Percentiles rank a stretch among this genome's conserved stretches.
Conservation (phyloP, 2,888 invertebrate species). For the Steromphala cineraria region DNA sequence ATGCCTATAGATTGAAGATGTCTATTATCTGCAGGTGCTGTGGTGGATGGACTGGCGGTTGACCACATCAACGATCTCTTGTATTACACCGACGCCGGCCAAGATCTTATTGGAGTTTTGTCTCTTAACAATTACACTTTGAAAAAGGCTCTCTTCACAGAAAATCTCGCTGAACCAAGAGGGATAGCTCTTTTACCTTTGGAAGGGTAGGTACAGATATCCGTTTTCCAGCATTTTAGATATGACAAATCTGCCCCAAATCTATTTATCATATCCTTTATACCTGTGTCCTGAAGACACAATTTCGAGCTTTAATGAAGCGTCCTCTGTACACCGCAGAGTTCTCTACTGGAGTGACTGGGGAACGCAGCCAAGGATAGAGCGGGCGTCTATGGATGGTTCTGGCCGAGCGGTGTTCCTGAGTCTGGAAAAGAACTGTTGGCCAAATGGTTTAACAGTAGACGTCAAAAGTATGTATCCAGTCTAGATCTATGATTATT, state of each 20-base stretch:
- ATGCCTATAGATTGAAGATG: not conserved
- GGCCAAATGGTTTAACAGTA: conserved; percentile 92
- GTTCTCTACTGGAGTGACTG: conserved; percentile 85
- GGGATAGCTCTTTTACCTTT: conserved; percentile 62
- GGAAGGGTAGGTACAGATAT: not conserved
- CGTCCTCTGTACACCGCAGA: conserved; percentile 51
- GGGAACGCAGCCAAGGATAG: conserved; percentile 85
- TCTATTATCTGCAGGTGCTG: conserved; percentile 51
- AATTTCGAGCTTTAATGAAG: not conserved
- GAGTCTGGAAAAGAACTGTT: conserved; percentile 80
- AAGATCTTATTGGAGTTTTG: conserved; percentile 60
- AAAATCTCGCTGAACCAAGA: conserved; percentile 60
- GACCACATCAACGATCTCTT: conserved; percentile 65
- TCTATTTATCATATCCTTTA: too few species aligned
- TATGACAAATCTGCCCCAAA: too few species aligned
- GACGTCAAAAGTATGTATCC: conserved; percentile 81
- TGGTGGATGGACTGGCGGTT: conserved; percentile 69
- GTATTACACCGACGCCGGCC: conserved; percentile 66
- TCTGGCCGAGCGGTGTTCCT: conserved; percentile 82
- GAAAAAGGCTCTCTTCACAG: conserved; percentile 52
- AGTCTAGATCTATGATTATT: too few species aligned
- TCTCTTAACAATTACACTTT: conserved; percentile 45
- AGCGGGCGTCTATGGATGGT: conserved; percentile 87
- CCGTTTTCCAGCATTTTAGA: too few species aligned
- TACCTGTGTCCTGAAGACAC: not conserved